Percentiles rank a stretch among this genome's conserved stretches.
These are phyloP conservation scores for Tetheella fluctuosa DNA, from an alignment of 2,888 invertebrate species.

Conservation along the genomic window DNA sequence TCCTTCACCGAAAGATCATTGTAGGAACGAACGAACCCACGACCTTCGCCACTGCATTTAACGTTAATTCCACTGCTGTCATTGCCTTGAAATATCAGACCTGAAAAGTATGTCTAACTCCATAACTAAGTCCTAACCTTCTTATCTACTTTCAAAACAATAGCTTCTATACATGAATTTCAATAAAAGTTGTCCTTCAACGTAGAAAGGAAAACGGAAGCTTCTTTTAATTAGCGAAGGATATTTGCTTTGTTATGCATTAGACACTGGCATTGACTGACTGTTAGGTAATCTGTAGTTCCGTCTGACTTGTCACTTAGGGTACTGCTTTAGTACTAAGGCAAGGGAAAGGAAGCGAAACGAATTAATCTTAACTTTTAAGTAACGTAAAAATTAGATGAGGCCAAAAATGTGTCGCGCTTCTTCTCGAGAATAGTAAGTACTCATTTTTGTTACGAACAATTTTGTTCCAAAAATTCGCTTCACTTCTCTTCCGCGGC, in stretches of 20 bases:
- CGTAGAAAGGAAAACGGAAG: constrained; percentile 22
- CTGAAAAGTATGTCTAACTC: background rate
- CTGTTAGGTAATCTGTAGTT: constrained; percentile 22
- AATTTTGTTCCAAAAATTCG: too few species aligned
- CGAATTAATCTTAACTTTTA: too few species aligned
- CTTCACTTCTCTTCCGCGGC: too few species aligned
- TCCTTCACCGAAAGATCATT: too few species aligned
- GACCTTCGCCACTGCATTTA: too few species aligned
- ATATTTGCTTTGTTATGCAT: constrained; percentile 31
- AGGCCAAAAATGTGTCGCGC: too few species aligned
- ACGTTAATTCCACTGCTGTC: too few species aligned
- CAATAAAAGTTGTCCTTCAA: constrained; percentile 36
- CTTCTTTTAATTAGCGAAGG: constrained; percentile 25
- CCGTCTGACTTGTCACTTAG: constrained; percentile 10
- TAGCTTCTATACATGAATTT: constrained; percentile 12
- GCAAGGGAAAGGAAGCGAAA: background rate
- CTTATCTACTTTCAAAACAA: background rate
- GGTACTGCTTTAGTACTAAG: background rate
- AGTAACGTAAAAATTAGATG: too few species aligned
- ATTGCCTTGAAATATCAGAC: background rate
- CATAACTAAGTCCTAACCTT: constrained; percentile 1
- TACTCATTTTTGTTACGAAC: too few species aligned
- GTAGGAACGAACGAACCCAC: too few species aligned
- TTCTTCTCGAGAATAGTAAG: too few species aligned
- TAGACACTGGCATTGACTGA: constrained; percentile 22